Evolutionary conservation across 2,113 vertebrate genomes (phyloP).

Genomic region (Zeus faber): DNA sequence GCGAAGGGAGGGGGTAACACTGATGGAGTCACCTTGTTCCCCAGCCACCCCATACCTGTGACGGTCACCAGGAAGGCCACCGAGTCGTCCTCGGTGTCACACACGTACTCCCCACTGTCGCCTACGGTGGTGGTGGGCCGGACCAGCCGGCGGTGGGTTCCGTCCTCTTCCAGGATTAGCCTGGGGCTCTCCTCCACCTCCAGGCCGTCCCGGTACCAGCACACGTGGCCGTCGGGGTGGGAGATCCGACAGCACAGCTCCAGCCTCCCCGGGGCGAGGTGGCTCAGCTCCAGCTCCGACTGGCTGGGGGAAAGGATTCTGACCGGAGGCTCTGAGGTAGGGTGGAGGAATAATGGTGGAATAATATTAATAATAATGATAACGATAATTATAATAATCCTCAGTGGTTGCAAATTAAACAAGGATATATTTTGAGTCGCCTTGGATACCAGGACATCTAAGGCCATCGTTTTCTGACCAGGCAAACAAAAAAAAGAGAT

Average conservation of each 20-base stretch:
- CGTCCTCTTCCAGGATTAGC: conserved; percentile 75
- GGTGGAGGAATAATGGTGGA: background rate
- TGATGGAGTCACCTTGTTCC: no score
- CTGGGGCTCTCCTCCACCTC: conserved; percentile 72
- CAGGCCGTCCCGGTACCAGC: conserved; percentile 83
- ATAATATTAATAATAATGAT: no score
- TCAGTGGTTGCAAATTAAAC: no score
- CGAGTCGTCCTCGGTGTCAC: conserved; percentile 80
- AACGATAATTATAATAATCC: no score
- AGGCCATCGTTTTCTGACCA: no score
- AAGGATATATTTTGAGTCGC: no score
- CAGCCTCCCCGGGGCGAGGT: conserved; percentile 69
- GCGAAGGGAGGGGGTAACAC: no score
- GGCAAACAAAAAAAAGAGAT: no score
- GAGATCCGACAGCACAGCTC: conserved; percentile 85
- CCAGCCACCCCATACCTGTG: conserved; percentile 78
- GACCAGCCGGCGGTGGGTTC: conserved; percentile 67
- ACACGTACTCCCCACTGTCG: conserved; percentile 83
- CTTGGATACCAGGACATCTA: no score
- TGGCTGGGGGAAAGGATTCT: conserved; percentile 75
- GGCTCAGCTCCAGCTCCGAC: conserved; percentile 58
- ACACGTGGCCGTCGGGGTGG: conserved; percentile 47
- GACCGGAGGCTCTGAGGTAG: conserved; percentile 75
- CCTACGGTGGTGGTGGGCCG: conserved; percentile 66
- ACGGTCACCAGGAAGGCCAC: conserved; percentile 81